Percentiles rank a stretch among this genome's conserved stretches.
These are phyloP conservation scores for Tachysurus vachellii DNA, from an alignment of 2,113 vertebrate genomes.

Conservation along the genomic window DNA sequence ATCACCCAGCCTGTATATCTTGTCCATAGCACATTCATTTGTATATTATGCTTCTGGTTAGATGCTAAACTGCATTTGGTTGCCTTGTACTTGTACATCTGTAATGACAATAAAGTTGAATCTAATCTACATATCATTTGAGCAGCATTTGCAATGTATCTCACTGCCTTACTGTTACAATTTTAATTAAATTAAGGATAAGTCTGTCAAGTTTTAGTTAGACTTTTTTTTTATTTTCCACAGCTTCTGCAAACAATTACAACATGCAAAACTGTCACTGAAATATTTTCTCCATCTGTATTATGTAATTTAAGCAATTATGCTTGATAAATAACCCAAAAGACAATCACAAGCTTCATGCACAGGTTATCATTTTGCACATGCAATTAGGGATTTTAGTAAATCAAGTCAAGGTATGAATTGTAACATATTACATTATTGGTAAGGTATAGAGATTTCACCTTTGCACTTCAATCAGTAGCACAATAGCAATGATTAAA, in stretches of 20 bases:
- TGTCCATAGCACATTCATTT: too few relatives aligned
- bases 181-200: neutral
- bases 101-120: too few relatives aligned
- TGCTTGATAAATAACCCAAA: neutral
- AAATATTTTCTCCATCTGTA: neutral
- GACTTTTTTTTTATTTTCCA: neutral
- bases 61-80: too few relatives aligned
- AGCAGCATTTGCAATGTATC: neutral
- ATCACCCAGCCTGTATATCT: too few relatives aligned
- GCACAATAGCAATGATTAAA: conserved; percentile 5
- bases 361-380: neutral
- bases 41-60: too few relatives aligned
- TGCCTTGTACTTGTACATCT: too few relatives aligned
- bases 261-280: neutral
- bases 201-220: neutral
- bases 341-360: neutral
- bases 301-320: conserved; percentile 7
- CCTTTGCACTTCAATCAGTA: neutral
- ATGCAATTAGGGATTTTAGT: neutral
- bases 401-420: neutral
- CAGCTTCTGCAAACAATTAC: neutral
- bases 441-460: conserved; percentile 8
- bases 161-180: neutral
- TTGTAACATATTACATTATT: neutral
- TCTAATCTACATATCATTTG: neutral